phyloP scores from a whole-genome alignment of 2,888 invertebrate genomes.

The Anthoptus insignis region DNA sequence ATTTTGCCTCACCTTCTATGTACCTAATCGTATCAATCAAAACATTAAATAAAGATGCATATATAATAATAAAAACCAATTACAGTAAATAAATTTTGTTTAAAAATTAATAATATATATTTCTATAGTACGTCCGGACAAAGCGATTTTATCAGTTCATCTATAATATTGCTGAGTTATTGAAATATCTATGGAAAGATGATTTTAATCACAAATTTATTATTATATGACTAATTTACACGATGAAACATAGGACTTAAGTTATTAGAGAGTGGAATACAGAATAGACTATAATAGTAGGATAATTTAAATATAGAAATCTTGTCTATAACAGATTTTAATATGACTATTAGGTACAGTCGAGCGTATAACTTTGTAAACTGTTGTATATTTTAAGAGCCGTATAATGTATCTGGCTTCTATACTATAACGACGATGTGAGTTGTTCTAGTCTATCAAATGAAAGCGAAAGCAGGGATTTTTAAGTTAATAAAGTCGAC shows the following conservation, averaged over 20 bases:
- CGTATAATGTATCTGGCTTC: no score
- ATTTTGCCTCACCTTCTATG: not conserved
- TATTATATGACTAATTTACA: constrained; percentile 25
- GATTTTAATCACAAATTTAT: constrained; percentile 11
- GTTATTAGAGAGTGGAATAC: not conserved
- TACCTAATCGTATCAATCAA: not conserved
- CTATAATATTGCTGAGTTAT: not conserved
- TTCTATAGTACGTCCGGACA: not conserved
- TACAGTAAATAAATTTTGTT: not conserved
- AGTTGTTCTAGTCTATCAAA: no score
- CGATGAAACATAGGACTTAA: constrained; percentile 17
- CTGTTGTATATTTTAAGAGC: no score
- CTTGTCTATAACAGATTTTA: no score
- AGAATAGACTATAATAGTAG: no score
- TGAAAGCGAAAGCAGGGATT: no score
- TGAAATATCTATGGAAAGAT: constrained; percentile 20
- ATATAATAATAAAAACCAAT: not conserved
- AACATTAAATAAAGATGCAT: constrained; percentile 13
- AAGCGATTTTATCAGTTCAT: not conserved
- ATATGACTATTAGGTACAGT: no score
- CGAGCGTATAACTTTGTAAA: no score
- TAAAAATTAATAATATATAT: not conserved
- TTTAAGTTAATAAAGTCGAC: no score
- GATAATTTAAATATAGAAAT: no score
- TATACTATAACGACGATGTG: no score